Conservation (phyloP, 2,797 vertebrate genomes). For the Malacoctenus gilli region DNA sequence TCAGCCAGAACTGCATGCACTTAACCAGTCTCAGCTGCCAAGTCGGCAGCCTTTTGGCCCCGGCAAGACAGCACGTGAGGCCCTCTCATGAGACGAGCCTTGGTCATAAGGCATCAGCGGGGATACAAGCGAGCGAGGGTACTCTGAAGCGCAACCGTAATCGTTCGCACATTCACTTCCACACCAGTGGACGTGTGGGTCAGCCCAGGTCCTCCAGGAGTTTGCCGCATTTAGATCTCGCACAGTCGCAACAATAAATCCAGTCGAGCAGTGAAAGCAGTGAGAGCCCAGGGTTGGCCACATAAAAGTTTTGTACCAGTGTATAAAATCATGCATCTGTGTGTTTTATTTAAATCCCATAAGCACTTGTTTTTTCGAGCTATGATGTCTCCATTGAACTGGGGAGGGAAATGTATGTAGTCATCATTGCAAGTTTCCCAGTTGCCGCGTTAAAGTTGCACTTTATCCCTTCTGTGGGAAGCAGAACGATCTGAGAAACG, state of each 20-base stretch:
- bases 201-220: conserved; percentile 1
- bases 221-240: conserved; percentile 1
- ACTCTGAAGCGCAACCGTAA: conserved; percentile 6
- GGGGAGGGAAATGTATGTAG: no score
- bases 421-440: no score
- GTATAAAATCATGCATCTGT: background rate
- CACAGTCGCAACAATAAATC: background rate
- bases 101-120: conserved; percentile 16
- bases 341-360: no score
- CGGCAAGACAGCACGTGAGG: conserved; percentile 28
- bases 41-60: conserved; percentile 24
- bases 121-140: background rate
- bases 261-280: conserved; percentile 2
- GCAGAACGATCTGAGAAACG: no score
- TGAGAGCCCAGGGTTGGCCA: background rate
- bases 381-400: no score
- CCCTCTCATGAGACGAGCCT: conserved; percentile 5
- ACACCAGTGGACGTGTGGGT: conserved; percentile 3
- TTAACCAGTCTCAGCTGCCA: conserved; percentile 16
- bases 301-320: background rate
- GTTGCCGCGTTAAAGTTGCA: no score
- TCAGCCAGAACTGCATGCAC: conserved; percentile 8
- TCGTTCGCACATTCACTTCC: conserved; percentile 14
- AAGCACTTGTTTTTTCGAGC: no score
- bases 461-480: no score